Base-by-base conservation (phyloP, 2,888 invertebrate species). In the Drosophila putrida region DNA sequence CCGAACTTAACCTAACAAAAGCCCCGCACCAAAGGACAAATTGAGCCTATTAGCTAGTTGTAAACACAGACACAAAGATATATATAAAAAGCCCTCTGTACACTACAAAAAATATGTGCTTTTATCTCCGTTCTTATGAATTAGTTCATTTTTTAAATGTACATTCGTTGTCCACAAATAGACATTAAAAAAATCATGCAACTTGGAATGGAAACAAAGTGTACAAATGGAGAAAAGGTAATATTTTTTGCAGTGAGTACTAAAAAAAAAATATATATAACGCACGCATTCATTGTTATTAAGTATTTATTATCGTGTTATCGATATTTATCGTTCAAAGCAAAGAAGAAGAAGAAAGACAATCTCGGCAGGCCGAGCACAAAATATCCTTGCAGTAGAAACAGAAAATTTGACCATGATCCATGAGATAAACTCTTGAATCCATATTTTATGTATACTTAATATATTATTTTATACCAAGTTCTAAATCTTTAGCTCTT, bases 1-100 rank as follows among this genome's bases (percentile, higher is more conserved):
- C 51, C 11, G 55, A 49, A 50, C 46, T 55, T 44, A 39, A 47
- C 60, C 44, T 49, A 15, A 43, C 31, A 33, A 36, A 41, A 62
- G 31, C 39, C 81, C 78, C 61, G 88, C 88, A 87, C 88, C 88
- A 75, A 87, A 68, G 88, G 73, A 78, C 81, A 81, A 63, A 67
- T 55, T 35, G 73, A 67, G 73, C 77, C 83, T 82, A 62, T 70
- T 73, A 72, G 67, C 80, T 79, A 75, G 39, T 55, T 68, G 55
- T 55, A 71, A 8, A 35, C 8, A 55, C 33, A 36, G 28, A 28
- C 5, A 28, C 28, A 28, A 0, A 28, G 0, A 28, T 28, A 28
- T 6, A 6, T 5, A 28, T 5, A 33, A 9, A n/a, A n/a, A n/a
- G 31, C 15, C 1, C 8, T 4, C 15, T 31, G 4, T 28, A 3